Evolutionary conservation across 2,113 vertebrate species (phyloP).

Genomic region (Bungarus multicinctus): DNA sequence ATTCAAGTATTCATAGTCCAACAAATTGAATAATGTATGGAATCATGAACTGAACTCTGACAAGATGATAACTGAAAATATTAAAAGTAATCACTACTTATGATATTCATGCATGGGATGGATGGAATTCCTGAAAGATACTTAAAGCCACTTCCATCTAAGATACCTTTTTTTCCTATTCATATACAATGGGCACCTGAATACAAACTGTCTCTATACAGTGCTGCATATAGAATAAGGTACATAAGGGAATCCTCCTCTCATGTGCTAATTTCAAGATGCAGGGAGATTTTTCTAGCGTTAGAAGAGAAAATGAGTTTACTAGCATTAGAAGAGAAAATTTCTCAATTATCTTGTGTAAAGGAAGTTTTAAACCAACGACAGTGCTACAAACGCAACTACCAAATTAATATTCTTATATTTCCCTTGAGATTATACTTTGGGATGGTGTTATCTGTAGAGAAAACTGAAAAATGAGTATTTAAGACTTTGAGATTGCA

Average conservation of each 20-base stretch:
- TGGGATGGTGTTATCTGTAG: neutral
- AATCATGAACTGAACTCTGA: constrained; percentile 75
- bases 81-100: constrained; percentile 50
- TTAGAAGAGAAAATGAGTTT: neutral
- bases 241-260: neutral
- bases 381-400: neutral
- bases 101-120: constrained; percentile 5
- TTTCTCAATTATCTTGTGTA: neutral
- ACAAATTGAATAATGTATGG: constrained; percentile 80
- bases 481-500: neutral
- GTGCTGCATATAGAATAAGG: too few species aligned
- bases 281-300: neutral
- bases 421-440: neutral
- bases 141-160: neutral
- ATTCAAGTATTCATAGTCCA: constrained; percentile 74
- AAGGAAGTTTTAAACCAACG: neutral
- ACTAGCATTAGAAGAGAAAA: neutral
- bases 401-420: neutral
- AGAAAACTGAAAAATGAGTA: neutral
- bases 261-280: neutral
- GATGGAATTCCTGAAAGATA: constrained; percentile 52
- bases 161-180: neutral
- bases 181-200: neutral
- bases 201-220: neutral
- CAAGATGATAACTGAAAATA: constrained; percentile 66